Conservation (phyloP, 1,140 invertebrate species). For the Pteromalus puparum region DNA sequence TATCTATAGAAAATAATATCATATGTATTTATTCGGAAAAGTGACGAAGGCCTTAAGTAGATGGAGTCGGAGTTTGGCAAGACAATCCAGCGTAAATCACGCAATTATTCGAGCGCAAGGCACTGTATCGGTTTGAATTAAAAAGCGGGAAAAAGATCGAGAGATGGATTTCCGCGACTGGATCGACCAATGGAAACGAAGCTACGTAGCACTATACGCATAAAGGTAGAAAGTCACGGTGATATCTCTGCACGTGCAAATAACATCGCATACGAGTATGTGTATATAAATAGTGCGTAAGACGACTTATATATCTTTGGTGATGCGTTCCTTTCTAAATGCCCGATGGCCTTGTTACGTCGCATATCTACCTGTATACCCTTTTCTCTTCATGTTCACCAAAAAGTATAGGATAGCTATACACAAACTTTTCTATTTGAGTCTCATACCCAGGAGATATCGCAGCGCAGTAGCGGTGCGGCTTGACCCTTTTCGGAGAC, state of each 20-base stretch:
- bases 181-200: not conserved
- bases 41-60: not conserved
- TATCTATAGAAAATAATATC: no score
- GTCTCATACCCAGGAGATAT: not conserved
- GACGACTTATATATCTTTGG: not conserved
- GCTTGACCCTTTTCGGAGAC: not conserved
- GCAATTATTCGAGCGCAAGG: not conserved
- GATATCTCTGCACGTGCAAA: not conserved
- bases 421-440: not conserved
- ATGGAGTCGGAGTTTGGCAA: not conserved
- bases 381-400: not conserved
- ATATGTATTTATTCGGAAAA: not conserved
- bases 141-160: not conserved
- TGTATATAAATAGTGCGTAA: not conserved
- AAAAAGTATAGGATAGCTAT: not conserved
- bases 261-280: not conserved
- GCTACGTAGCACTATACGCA: not conserved
- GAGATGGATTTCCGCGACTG: not conserved
- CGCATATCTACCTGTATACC: not conserved
- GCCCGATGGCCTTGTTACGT: not conserved
- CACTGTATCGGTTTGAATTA: not conserved
- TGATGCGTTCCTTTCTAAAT: not conserved
- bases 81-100: not conserved
- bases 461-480: not conserved
- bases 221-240: not conserved